These are phyloP conservation scores for Vulpes lagopus DNA, from an alignment of 2,113 vertebrate genomes.

Conservation along the genomic window DNA sequence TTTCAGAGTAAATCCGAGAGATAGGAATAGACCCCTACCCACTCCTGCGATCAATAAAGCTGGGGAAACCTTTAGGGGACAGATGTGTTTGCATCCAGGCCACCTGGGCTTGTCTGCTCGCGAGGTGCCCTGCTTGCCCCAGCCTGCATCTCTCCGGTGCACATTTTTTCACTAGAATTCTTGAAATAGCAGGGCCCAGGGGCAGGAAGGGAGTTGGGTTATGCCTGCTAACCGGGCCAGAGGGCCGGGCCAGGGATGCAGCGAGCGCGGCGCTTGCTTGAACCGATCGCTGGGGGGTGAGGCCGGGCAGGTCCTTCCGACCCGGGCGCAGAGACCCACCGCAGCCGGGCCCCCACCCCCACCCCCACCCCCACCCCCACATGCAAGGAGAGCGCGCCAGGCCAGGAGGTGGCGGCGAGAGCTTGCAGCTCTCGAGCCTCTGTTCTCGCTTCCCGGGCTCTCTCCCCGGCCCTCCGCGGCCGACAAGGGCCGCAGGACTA, in stretches of 20 bases:
- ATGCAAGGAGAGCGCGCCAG: not conserved
- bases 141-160: not conserved
- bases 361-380: not conserved
- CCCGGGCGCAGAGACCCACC: not conserved
- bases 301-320: not conserved
- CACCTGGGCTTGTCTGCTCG: not conserved
- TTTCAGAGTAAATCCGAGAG: not conserved
- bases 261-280: not conserved
- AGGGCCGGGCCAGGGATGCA: not conserved
- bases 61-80: not conserved
- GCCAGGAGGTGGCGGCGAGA: not conserved
- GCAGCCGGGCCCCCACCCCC: not conserved
- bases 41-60: not conserved
- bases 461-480: not conserved
- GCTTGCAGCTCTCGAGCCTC: not conserved
- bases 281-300: not conserved
- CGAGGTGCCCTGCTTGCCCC: not conserved
- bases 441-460: too few relatives aligned
- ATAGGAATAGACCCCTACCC: not conserved
- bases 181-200: constrained; percentile 27
- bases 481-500: not conserved
- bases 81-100: not conserved
- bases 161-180: not conserved
- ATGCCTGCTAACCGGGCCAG: not conserved
- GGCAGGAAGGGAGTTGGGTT: not conserved